Conservation (phyloP, 2,888 invertebrate species). For the Ceraclea dissimilis region DNA sequence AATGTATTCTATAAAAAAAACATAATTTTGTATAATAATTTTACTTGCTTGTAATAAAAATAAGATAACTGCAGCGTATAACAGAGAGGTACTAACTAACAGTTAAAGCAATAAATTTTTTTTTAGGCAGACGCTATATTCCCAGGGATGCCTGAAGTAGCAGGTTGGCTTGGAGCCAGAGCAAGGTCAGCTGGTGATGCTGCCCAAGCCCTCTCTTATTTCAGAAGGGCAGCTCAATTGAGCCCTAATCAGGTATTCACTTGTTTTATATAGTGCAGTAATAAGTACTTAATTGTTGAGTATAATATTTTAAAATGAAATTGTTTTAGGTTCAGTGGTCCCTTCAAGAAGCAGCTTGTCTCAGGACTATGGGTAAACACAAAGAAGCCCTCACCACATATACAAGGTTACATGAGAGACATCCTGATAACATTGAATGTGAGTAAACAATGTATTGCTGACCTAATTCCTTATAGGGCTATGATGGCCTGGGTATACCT, state of each 20-base stretch:
- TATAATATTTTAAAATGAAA: not conserved
- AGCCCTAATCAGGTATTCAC: conserved; percentile 38
- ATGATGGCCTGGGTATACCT: too few relatives aligned
- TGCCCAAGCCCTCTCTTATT: conserved; percentile 38
- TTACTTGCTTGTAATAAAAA: too few relatives aligned
- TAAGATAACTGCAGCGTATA: too few relatives aligned
- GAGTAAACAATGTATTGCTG: conserved; percentile 32
- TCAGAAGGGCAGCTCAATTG: conserved; percentile 39
- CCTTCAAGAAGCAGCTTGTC: conserved; percentile 71
- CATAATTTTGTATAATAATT: not conserved
- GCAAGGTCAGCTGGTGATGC: conserved; percentile 31
- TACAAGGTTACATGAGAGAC: conserved; percentile 76
- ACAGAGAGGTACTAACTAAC: too few relatives aligned
- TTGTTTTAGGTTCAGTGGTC: conserved; percentile 66
- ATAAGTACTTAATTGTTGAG: not conserved
- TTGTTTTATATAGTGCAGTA: not conserved
- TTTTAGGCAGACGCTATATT: conserved; percentile 42
- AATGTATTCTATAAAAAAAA: too few relatives aligned
- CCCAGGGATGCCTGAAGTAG: conserved; percentile 39
- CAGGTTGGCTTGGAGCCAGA: conserved; percentile 42
- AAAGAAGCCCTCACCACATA: conserved; percentile 77
- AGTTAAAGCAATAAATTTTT: too few relatives aligned
- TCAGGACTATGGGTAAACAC: conserved; percentile 72
- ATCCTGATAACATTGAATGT: conserved; percentile 94
- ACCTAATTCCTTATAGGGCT: too few relatives aligned